A percentile compares a stretch with the other conserved stretches of the same genome.
These are phyloP conservation scores for Phenacoccus solenopsis DNA, from an alignment of 1,140 invertebrate genomes.

Conservation along the genomic window DNA sequence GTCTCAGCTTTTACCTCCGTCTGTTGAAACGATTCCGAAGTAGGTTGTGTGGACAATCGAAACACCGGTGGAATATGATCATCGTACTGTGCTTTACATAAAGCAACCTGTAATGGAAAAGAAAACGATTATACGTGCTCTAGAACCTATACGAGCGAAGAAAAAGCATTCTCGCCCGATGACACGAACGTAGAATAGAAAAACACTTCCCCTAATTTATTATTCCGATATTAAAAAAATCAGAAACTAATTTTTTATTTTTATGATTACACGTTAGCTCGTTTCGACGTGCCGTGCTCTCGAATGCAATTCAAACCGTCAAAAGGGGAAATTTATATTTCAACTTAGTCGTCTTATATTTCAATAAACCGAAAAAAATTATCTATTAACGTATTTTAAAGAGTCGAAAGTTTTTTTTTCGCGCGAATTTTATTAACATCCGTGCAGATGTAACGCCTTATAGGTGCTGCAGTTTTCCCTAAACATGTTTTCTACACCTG, in stretches of 20 bases:
- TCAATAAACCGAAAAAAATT: conserved; percentile 9
- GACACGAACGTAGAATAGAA: neutral
- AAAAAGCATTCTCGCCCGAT: neutral
- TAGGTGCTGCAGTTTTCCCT: too few relatives aligned
- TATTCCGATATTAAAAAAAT: conserved; percentile 11
- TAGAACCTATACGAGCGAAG: neutral
- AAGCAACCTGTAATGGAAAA: too few relatives aligned
- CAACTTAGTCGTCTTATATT: conserved; percentile 4
- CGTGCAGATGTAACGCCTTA: neutral
- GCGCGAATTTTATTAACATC: neutral
- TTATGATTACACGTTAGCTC: neutral
- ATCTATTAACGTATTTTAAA: conserved; percentile 5
- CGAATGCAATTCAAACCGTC: neutral
- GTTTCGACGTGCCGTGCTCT: neutral
- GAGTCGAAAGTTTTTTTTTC: neutral
- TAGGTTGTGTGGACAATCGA: too few relatives aligned
- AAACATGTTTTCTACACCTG: too few relatives aligned
- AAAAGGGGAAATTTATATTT: neutral
- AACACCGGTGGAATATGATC: too few relatives aligned
- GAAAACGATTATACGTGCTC: too few relatives aligned
- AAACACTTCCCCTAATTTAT: conserved; percentile 1
- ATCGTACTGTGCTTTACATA: too few relatives aligned
- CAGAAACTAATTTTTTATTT: conserved; percentile 13
- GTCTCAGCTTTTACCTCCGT: too few relatives aligned
- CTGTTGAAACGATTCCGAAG: too few relatives aligned